These are phyloP conservation scores for Druon quercuslanigerum DNA, from an alignment of 1,140 invertebrate genomes.

Conservation along the genomic window DNA sequence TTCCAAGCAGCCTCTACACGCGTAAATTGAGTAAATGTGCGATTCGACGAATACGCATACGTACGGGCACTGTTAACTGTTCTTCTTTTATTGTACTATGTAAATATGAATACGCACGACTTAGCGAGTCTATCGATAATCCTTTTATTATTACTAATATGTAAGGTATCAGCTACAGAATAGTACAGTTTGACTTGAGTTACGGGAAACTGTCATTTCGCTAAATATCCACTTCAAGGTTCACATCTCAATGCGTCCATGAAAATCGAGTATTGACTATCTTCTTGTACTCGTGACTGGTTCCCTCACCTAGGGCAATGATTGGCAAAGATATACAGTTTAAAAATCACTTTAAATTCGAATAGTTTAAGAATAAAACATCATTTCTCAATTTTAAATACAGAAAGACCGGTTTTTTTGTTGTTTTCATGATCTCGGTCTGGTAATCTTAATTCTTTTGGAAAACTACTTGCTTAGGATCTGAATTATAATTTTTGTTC, in stretches of 20 bases:
- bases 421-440: too few relatives aligned
- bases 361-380: not conserved
- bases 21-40: conserved; percentile 43
- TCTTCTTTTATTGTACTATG: conserved; percentile 58
- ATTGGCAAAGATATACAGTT: not conserved
- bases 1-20: conserved; percentile 57
- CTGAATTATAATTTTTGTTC: too few relatives aligned
- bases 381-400: too few relatives aligned
- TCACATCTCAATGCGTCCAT: conserved; percentile 41
- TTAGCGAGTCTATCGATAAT: conserved; percentile 60
- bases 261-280: conserved; percentile 45
- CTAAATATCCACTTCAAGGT: conserved; percentile 34
- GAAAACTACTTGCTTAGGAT: too few relatives aligned
- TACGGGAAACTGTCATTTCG: conserved; percentile 35
- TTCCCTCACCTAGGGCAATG: not conserved
- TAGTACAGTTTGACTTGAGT: conserved; percentile 55
- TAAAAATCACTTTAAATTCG: not conserved
- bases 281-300: conserved; percentile 36
- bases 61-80: conserved; percentile 62
- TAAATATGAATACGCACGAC: conserved; percentile 62
- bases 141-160: conserved; percentile 55
- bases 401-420: not conserved
- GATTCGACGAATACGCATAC: conserved; percentile 60
- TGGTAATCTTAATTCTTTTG: too few relatives aligned
- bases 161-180: conserved; percentile 53